These are phyloP conservation scores for Cyprinus carpio DNA, from an alignment of 2,113 vertebrate species.

Conservation along the genomic window DNA sequence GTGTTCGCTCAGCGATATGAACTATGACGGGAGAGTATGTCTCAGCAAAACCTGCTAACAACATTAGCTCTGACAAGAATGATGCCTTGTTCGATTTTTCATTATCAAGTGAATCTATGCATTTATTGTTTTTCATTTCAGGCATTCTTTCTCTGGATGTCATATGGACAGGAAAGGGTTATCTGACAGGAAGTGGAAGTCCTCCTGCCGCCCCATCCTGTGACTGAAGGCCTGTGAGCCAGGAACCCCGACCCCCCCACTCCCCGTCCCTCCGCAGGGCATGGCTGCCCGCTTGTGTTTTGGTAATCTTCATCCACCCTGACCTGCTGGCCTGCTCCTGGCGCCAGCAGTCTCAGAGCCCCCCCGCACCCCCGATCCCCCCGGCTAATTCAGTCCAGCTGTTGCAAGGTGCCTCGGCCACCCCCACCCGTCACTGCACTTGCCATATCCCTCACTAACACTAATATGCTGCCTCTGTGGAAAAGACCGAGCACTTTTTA, in stretches of 20 bases:
- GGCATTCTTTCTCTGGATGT: conserved; percentile 58
- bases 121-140: conserved; percentile 32
- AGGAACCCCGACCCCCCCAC: conserved; percentile 71
- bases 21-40: background rate
- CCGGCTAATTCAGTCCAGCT: conserved; percentile 77
- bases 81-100: background rate
- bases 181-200: conserved; percentile 78
- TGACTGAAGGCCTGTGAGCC: conserved; percentile 66
- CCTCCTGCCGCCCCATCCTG: conserved; percentile 67
- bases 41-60: background rate
- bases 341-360: conserved; percentile 75
- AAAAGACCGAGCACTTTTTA: conserved; percentile 55
- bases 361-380: conserved; percentile 61
- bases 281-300: conserved; percentile 76
- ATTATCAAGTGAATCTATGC: conserved; percentile 1
- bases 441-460: conserved; percentile 61
- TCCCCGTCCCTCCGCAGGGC: conserved; percentile 49
- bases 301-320: conserved; percentile 78
- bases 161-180: conserved; percentile 75
- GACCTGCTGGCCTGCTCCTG: conserved; percentile 77
- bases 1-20: conserved; percentile 7
- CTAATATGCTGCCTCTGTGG: conserved; percentile 51
- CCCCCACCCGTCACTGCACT: conserved; percentile 67
- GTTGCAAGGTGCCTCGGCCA: conserved; percentile 77
- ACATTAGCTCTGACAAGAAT: background rate